phyloP scores from a whole-genome alignment of 2,888 invertebrate genomes.

The Phasia obesa region DNA sequence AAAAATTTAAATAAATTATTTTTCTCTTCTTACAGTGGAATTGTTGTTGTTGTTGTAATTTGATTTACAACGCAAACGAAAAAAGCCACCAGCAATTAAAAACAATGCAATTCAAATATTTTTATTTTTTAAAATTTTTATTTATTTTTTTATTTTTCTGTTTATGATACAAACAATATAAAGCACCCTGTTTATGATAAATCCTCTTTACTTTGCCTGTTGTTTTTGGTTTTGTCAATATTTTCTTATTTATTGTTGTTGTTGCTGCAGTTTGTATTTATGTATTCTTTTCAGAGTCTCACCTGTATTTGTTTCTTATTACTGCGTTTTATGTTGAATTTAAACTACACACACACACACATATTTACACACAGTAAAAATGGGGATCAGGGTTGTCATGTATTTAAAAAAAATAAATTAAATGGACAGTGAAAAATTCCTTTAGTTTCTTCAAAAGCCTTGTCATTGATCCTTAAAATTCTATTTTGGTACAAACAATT shows the following conservation, averaged over 20 bases:
- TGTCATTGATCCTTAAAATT: too few relatives aligned
- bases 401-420: background rate
- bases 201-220: constrained; percentile 15
- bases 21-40: background rate
- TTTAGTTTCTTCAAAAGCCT: too few relatives aligned
- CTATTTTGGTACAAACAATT: too few relatives aligned
- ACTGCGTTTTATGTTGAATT: constrained; percentile 38
- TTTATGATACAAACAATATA: background rate
- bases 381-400: constrained; percentile 31
- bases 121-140: constrained; percentile 25
- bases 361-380: background rate
- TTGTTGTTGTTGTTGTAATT: background rate
- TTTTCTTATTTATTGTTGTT: constrained; percentile 20
- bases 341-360: constrained; percentile 36
- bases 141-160: constrained; percentile 7
- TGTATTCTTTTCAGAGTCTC: constrained; percentile 72
- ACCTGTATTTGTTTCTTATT: constrained; percentile 72
- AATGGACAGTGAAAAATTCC: too few relatives aligned
- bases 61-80: constrained; percentile 24
- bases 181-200: constrained; percentile 57
- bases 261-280: constrained; percentile 36
- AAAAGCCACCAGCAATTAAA: constrained; percentile 30
- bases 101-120: constrained; percentile 50
- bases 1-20: constrained; percentile 25
- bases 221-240: background rate